Evolutionary conservation across 30 jellyfish, hydroid and myxozoan genomes (phyloP).

Genomic region (Aurelia sp.): DNA sequence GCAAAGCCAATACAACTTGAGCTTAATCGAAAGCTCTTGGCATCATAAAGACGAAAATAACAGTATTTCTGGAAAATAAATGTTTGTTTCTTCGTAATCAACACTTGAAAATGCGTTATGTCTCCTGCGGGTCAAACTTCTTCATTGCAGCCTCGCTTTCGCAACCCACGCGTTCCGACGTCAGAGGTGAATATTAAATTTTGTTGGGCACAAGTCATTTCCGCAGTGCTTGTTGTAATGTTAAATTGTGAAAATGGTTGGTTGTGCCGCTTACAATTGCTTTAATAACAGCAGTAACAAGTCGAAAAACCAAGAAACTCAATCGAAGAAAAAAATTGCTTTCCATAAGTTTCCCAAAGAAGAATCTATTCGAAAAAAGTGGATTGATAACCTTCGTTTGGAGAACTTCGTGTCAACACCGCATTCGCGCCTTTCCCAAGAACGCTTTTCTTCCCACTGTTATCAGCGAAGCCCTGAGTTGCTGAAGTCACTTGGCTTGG

Average conservation of each 20-base stretch:
- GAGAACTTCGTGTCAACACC: too few relatives aligned
- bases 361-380: background rate
- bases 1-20: background rate
- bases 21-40: constrained; percentile 1
- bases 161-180: background rate
- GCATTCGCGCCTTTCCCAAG: too few relatives aligned
- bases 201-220: too few relatives aligned
- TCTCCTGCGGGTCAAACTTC: background rate
- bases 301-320: background rate
- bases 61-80: background rate
- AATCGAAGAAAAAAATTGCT: background rate
- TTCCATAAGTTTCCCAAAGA: constrained; percentile 12
- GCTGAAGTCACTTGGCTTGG: too few relatives aligned
- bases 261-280: constrained; percentile 9
- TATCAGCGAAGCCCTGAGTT: too few relatives aligned
- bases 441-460: too few relatives aligned
- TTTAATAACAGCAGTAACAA: constrained; percentile 1
- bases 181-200: constrained; percentile 18
- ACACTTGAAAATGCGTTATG: background rate
- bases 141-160: constrained; percentile 6
- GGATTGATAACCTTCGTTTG: too few relatives aligned
- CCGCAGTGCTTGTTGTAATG: too few relatives aligned
- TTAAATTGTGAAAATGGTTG: background rate
- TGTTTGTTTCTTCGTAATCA: too few relatives aligned
- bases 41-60: background rate